Percentiles rank a stretch among this genome's conserved stretches.
Evolutionary conservation across 2,113 vertebrate genomes (phyloP).

Genomic region (Chionomys nivalis): DNA sequence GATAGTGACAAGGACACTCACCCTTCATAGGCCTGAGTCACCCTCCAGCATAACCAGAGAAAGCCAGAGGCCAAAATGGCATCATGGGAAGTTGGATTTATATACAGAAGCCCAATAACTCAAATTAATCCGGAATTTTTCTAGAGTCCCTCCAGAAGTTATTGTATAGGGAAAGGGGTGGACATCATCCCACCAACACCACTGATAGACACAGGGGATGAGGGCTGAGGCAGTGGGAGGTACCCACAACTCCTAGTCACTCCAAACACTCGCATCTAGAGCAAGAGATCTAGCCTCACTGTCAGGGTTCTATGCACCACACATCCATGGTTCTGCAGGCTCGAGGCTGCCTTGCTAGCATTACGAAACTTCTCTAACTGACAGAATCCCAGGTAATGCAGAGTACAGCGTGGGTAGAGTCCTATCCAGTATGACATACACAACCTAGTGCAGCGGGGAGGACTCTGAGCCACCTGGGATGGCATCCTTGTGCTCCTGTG

Average conservation of each 20-base stretch:
- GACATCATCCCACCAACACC: background rate
- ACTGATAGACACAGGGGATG: background rate
- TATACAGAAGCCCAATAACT: background rate
- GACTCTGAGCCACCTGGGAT: background rate
- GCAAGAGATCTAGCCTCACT: background rate
- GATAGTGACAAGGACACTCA: background rate
- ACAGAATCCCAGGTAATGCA: background rate
- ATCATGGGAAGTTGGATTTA: background rate
- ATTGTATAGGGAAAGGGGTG: rapidly evolving
- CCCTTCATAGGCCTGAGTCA: background rate
- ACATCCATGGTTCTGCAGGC: background rate
- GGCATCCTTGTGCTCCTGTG: background rate
- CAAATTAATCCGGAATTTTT: background rate
- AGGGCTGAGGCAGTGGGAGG: background rate
- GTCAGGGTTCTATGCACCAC: background rate
- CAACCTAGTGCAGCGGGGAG: background rate
- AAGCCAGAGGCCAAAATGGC: background rate
- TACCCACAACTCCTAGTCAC: background rate
- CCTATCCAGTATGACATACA: background rate
- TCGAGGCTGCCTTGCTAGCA: background rate
- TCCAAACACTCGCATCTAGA: background rate
- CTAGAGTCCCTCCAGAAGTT: background rate
- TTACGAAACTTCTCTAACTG: background rate
- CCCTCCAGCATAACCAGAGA: background rate
- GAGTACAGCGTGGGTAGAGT: too few relatives aligned